Base-by-base conservation (phyloP, 2,888 invertebrate genomes). In the Cerceris rybyensis region DNA sequence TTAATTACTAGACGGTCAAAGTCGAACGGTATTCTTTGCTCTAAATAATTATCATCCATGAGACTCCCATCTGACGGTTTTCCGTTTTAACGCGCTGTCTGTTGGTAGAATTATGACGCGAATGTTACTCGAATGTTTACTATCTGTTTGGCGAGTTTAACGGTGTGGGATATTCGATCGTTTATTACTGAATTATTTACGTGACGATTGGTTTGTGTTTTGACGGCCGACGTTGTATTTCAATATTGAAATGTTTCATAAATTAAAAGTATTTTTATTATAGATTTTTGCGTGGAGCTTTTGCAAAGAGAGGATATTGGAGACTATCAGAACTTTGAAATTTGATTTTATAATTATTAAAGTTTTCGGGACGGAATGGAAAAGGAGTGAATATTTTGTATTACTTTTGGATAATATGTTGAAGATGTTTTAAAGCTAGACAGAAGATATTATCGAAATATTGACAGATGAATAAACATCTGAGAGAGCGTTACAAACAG, bases 11-110 rank as follows among this genome's bases (percentile, higher is more conserved):
- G 58, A 39, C 63, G 64, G 52, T 78, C 28, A 28, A 28, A 28
- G 75, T 70, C 70, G 75, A 70, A 75, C 75, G 70, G 65, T 75
- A 67, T 75, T 49, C 16, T 14, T 13, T 46, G 60, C 71, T 68
- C 68, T 71, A 71, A 28, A 68, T 78, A 78, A 78, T 69, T 75
- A 77, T 75, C 60, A 65, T 75, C 50, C 9, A 16, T 55, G 67
- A 58, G 57, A 54, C 16, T 50, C n/a, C n/a, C n/a, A 41, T 39
- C 2, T 13, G 9, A 14, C 64, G 59, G 43, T 74, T 76, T 74
- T 65, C 59, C 68, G 50, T 74, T 69, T 68, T 59, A 55, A 63
- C 17, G 16, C 61, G 14, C 46, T 46, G 43, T 7, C 60, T 7
- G 16, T 16, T 46, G 9, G 61, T 17, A 13, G 41, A 28, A 39